Evolutionary conservation across 2,888 invertebrate genomes (phyloP).

Genomic region (Falcaria lacertinaria): DNA sequence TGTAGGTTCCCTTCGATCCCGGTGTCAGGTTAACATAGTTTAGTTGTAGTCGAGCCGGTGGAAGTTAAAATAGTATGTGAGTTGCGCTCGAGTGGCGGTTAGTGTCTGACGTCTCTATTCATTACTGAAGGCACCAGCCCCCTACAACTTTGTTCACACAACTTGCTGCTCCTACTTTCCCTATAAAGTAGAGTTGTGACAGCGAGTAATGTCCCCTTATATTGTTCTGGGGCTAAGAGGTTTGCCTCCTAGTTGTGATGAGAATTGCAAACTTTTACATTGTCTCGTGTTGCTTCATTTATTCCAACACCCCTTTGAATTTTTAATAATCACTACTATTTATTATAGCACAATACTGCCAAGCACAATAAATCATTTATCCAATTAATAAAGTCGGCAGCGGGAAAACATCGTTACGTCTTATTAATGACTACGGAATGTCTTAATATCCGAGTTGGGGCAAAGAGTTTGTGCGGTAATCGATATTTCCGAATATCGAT

Average conservation of each 20-base stretch:
- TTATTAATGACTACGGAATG: conserved; percentile 54
- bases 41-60: conserved; percentile 31
- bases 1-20: conserved; percentile 35
- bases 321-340: conserved; percentile 34
- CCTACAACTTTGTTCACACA: conserved; percentile 66
- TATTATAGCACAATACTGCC: conserved; percentile 15
- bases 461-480: conserved; percentile 54
- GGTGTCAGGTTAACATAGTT: conserved; percentile 51
- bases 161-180: conserved; percentile 68
- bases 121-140: conserved; percentile 69
- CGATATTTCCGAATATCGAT: conserved; percentile 69
- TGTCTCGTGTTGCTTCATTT: conserved; percentile 53
- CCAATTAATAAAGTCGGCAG: conserved; percentile 24
- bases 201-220: conserved; percentile 77
- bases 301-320: conserved; percentile 41
- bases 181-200: conserved; percentile 77
- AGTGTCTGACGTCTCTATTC: conserved; percentile 71
- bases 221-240: conserved; percentile 78
- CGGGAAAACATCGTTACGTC: conserved; percentile 47
- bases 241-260: conserved; percentile 67
- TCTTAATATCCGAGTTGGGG: conserved; percentile 48
- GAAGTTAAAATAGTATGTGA: conserved; percentile 62
- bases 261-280: conserved; percentile 72
- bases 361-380: conserved; percentile 27
- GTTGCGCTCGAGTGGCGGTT: conserved; percentile 64